A percentile compares a stretch with the other conserved stretches of the same genome.
Conservation (phyloP, 1,140 invertebrate species). For the Cardiocondyla obscurior region DNA sequence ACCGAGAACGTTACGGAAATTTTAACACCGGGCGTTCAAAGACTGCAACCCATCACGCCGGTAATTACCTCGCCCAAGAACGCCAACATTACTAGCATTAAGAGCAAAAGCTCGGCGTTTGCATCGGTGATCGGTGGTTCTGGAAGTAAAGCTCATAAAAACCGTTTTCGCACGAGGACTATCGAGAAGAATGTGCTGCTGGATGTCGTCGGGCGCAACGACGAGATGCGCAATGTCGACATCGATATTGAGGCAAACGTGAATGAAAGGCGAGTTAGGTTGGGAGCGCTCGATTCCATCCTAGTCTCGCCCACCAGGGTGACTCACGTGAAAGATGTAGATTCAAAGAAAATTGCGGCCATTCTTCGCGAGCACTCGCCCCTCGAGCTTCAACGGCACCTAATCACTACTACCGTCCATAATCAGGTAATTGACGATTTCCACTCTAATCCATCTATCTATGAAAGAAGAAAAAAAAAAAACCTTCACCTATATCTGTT, state of each 20-base stretch:
- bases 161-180: constrained; percentile 81
- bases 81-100: constrained; percentile 63
- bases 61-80: constrained; percentile 69
- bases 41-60: constrained; percentile 73
- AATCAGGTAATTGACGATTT: constrained; percentile 88
- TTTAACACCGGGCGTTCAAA: constrained; percentile 69
- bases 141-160: constrained; percentile 75
- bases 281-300: constrained; percentile 81
- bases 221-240: constrained; percentile 65
- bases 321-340: constrained; percentile 78
- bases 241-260: constrained; percentile 73
- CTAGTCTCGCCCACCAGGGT: constrained; percentile 80
- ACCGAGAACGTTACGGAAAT: constrained; percentile 57
- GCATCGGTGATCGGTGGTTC: constrained; percentile 66
- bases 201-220: constrained; percentile 65
- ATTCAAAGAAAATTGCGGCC: constrained; percentile 90
- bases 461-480: neutral
- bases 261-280: constrained; percentile 77
- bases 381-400: constrained; percentile 91
- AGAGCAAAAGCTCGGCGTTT: constrained; percentile 78
- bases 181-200: constrained; percentile 82
- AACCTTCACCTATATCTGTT: neutral
- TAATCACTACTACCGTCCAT: constrained; percentile 92
- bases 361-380: constrained; percentile 92
- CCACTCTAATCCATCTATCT: neutral